Conservation (phyloP, 1,140 invertebrate genomes). For the Holotrichia oblita region DNA sequence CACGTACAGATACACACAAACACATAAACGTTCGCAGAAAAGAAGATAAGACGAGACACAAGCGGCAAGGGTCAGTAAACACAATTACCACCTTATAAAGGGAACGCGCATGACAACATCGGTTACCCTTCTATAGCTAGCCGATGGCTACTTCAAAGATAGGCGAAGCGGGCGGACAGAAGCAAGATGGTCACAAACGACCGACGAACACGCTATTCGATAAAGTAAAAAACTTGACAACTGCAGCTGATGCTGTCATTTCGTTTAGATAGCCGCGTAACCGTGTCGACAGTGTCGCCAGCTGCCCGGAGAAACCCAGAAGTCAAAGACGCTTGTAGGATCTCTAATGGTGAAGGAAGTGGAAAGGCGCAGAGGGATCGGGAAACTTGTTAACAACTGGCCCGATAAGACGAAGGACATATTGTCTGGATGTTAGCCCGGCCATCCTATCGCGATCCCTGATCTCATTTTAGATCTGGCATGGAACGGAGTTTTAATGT, state of each 20-base stretch:
- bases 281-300: conserved; percentile 21
- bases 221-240: conserved; percentile 38
- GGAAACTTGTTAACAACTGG: conserved; percentile 60
- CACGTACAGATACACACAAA: neutral
- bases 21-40: neutral
- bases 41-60: neutral
- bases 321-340: conserved; percentile 13
- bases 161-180: neutral
- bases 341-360: neutral
- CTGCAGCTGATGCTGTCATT: conserved; percentile 31
- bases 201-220: conserved; percentile 21
- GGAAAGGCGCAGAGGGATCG: conserved; percentile 1
- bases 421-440: conserved; percentile 59
- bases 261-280: conserved; percentile 24
- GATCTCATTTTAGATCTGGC: conserved; percentile 60
- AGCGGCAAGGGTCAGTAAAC: conserved; percentile 24
- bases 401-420: conserved; percentile 57
- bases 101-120: neutral
- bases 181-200: conserved; percentile 13
- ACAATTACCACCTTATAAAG: conserved; percentile 36
- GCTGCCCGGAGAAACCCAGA: conserved; percentile 46
- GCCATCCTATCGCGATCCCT: conserved; percentile 46
- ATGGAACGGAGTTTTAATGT: conserved; percentile 55
- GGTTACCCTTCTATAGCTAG: neutral
- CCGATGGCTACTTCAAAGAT: conserved; percentile 6